A percentile compares a stretch with the other conserved stretches of the same genome.
Conservation (phyloP, 2,888 invertebrate species). For the Ctena decussata region DNA sequence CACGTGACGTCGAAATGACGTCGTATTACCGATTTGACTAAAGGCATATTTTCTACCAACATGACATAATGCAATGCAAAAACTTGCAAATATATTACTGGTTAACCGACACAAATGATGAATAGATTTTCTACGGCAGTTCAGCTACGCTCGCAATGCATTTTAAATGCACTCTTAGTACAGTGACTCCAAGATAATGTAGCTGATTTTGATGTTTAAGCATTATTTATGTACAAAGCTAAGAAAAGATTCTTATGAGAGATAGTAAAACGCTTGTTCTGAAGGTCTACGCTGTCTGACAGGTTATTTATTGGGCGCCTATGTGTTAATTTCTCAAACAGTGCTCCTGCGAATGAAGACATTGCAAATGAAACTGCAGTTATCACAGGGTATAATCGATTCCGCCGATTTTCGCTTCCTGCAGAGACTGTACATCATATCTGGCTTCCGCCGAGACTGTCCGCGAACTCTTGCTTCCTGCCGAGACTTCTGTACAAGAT, state of each 20-base stretch:
- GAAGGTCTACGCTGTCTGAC: neutral
- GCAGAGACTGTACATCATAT: too few relatives aligned
- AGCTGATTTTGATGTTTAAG: neutral
- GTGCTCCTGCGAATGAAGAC: neutral
- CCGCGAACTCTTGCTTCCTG: too few relatives aligned
- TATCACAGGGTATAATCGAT: too few relatives aligned
- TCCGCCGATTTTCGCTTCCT: too few relatives aligned
- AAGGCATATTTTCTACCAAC: too few relatives aligned
- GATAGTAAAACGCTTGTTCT: slow-evolving; percentile 4
- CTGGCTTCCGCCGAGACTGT: too few relatives aligned
- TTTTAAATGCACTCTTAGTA: neutral
- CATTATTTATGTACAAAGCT: neutral
- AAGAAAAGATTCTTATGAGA: neutral
- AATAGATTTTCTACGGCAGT: neutral
- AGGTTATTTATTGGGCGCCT: slow-evolving; percentile 1
- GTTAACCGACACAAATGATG: neutral
- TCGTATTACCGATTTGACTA: too few relatives aligned
- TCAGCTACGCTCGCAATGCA: neutral
- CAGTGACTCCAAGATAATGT: neutral
- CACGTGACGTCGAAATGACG: too few relatives aligned
- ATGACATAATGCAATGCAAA: too few relatives aligned
- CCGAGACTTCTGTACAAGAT: too few relatives aligned
- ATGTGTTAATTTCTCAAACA: neutral
- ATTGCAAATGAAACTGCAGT: too few relatives aligned
- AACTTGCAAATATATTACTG: too few relatives aligned